These are phyloP conservation scores for Delichon dasypus DNA, from an alignment of 2,797 vertebrate species.

Conservation along the genomic window DNA sequence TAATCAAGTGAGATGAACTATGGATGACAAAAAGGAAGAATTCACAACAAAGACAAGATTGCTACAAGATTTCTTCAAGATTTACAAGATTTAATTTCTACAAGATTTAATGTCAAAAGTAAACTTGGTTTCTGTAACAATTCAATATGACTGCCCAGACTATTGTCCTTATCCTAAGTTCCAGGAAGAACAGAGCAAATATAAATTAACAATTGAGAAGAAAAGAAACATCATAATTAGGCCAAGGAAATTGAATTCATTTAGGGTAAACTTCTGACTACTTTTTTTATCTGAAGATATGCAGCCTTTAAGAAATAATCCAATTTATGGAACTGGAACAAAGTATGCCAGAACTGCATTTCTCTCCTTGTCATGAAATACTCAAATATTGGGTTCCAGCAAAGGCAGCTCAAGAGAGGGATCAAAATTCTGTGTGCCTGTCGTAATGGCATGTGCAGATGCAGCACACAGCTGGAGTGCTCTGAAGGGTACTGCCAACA, in stretches of 20 bases:
- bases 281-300: background rate
- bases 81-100: too few relatives aligned
- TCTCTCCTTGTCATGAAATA: background rate
- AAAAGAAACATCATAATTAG: background rate
- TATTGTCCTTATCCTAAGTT: background rate
- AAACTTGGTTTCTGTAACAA: background rate
- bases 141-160: background rate
- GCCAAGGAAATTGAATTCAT: background rate
- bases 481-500: background rate
- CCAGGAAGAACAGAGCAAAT: background rate
- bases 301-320: background rate
- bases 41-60: background rate
- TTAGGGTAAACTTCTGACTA: background rate
- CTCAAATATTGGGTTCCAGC: background rate
- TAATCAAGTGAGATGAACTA: background rate
- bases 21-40: background rate
- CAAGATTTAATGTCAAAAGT: background rate
- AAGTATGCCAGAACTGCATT: background rate
- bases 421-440: background rate
- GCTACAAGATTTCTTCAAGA: background rate
- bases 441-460: background rate
- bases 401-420: background rate
- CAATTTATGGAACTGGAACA: fast-evolving
- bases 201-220: background rate
- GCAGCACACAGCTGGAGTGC: background rate